Evolutionary conservation across 2,888 invertebrate genomes (phyloP).

Genomic region (Drosophila kokeensis): DNA sequence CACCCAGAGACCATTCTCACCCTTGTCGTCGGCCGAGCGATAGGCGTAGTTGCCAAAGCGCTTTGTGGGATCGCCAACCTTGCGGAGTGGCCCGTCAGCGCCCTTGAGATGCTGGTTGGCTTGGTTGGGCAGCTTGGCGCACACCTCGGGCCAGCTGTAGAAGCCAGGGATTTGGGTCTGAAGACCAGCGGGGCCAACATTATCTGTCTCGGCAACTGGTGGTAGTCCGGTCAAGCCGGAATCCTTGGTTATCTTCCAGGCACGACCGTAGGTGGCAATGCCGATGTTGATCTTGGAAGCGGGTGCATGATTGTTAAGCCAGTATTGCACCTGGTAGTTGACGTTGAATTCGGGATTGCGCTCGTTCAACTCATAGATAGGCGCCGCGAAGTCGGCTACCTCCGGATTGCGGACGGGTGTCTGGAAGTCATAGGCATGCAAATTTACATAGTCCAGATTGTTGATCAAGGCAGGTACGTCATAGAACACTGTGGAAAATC

Average conservation of each 20-base stretch:
- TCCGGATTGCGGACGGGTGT: conserved; percentile 91
- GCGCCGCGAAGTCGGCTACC: conserved; percentile 91
- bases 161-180: conserved; percentile 90
- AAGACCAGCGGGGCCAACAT: conserved; percentile 89
- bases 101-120: conserved; percentile 88
- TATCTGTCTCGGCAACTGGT: conserved; percentile 89
- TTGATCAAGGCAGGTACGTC: conserved; percentile 91
- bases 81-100: conserved; percentile 88
- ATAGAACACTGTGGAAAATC: conserved; percentile 88
- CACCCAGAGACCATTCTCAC: conserved; percentile 91
- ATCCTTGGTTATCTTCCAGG: conserved; percentile 91
- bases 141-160: conserved; percentile 92
- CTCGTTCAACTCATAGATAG: conserved; percentile 90
- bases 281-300: conserved; percentile 90
- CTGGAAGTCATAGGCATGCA: conserved; percentile 92
- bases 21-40: conserved; percentile 89
- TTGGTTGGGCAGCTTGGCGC: conserved; percentile 88
- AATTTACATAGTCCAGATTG: conserved; percentile 91
- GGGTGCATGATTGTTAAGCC: conserved; percentile 87
- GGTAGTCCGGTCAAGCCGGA: conserved; percentile 92
- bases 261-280: conserved; percentile 90
- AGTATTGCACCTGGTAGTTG: conserved; percentile 89
- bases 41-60: conserved; percentile 92
- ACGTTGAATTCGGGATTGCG: conserved; percentile 89
- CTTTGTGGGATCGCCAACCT: conserved; percentile 92